A percentile compares a stretch with the other conserved stretches of the same genome.
phyloP scores from a whole-genome alignment of 1,140 invertebrate genomes.

The Leptinotarsa texana region DNA sequence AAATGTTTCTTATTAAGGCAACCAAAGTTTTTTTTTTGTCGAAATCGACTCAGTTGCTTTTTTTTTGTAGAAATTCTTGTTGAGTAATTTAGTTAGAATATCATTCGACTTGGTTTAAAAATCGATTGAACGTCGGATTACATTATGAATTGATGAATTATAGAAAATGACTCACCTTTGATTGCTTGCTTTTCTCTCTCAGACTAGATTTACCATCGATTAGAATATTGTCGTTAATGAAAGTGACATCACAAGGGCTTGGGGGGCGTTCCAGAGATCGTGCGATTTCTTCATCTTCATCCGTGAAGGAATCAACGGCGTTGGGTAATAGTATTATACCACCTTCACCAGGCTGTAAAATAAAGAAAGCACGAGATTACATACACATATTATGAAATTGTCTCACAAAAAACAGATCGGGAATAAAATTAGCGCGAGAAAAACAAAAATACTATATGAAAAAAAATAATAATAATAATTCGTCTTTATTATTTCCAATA shows the following conservation, averaged over 20 bases:
- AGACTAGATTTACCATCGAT: conserved; percentile 84
- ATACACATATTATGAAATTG: background rate
- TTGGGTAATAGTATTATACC: conserved; percentile 64
- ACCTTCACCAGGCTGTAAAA: conserved; percentile 67
- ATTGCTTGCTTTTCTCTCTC: conserved; percentile 52
- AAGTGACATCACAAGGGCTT: conserved; percentile 79
- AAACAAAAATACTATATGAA: too few relatives aligned
- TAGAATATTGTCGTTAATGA: conserved; percentile 86
- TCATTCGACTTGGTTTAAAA: too few relatives aligned
- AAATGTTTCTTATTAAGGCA: too few relatives aligned
- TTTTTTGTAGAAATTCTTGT: too few relatives aligned
- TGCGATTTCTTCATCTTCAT: conserved; percentile 65
- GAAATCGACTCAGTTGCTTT: too few relatives aligned
- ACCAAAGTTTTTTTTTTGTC: too few relatives aligned
- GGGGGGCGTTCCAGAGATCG: conserved; percentile 68
- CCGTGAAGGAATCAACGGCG: conserved; percentile 66
- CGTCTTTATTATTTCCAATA: too few relatives aligned
- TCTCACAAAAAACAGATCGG: background rate
- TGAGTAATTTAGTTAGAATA: too few relatives aligned
- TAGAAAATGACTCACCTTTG: conserved; percentile 41
- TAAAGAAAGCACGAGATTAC: conserved; percentile 17
- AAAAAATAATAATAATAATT: too few relatives aligned
- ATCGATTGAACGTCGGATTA: too few relatives aligned
- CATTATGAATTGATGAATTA: too few relatives aligned
- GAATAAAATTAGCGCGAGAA: too few relatives aligned